These are phyloP conservation scores for Microctonus brassicae DNA, from an alignment of 2,888 invertebrate genomes.

Conservation along the genomic window DNA sequence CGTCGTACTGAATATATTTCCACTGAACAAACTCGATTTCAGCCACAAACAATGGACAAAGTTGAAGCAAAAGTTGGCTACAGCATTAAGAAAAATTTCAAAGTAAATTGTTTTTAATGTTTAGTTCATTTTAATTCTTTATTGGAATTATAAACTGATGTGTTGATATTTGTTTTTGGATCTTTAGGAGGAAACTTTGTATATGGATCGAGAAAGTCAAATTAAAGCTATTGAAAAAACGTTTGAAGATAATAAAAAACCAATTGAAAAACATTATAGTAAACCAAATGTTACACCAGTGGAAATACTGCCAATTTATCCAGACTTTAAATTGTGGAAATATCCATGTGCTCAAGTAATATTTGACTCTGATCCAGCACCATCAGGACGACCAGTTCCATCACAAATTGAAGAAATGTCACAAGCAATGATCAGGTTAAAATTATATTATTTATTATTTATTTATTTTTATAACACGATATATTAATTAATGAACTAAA, in stretches of 20 bases:
- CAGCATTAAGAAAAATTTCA: constrained; percentile 93
- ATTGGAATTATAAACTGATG: background rate
- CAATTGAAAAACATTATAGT: constrained; percentile 93
- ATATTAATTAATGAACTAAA: no score
- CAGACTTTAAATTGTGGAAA: constrained; percentile 98
- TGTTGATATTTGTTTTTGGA: background rate
- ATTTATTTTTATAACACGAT: no score
- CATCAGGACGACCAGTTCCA: constrained; percentile 86
- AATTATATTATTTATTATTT: no score
- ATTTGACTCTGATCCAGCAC: constrained; percentile 98
- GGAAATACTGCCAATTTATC: constrained; percentile 89
- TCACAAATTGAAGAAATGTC: constrained; percentile 98
- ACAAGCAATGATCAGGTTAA: constrained; percentile 98
- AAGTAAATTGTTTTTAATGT: constrained; percentile 59
- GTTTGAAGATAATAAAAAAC: constrained; percentile 89
- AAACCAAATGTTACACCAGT: constrained; percentile 95
- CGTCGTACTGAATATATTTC: constrained; percentile 99
- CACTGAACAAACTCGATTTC: constrained; percentile 97
- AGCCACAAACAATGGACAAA: constrained; percentile 96
- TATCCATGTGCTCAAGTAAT: constrained; percentile 98
- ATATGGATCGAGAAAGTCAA: constrained; percentile 97
- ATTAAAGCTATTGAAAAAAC: constrained; percentile 98
- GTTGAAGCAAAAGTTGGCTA: constrained; percentile 99
- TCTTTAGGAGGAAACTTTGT: constrained; percentile 87
- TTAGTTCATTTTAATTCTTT: background rate